A percentile compares a stretch with the other conserved stretches of the same genome.
Evolutionary conservation across 37 sponge, comb jelly and placozoan genomes (phyloP).

Genomic region (Mnemiopsis leidyi): DNA sequence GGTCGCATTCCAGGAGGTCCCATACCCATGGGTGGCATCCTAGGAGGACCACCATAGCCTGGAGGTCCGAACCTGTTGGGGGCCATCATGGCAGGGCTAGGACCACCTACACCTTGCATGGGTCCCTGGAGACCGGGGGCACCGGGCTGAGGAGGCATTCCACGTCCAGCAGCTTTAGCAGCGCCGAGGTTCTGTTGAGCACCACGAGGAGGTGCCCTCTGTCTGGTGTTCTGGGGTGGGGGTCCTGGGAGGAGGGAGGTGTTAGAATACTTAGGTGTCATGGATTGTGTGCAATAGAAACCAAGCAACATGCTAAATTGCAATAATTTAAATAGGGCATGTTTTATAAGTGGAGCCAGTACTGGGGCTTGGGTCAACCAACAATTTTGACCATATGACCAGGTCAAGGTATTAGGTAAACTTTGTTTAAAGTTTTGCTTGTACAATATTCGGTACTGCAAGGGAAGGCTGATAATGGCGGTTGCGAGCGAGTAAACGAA

Average conservation of each 20-base stretch:
- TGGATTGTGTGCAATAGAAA: no score
- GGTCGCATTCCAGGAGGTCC: slow-evolving; percentile 81
- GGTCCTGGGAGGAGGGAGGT: slow-evolving; percentile 16
- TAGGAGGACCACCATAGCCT: slow-evolving; percentile 74
- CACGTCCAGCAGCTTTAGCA: slow-evolving; percentile 55
- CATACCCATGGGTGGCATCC: slow-evolving; percentile 75
- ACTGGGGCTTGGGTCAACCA: no score
- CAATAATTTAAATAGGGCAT: no score
- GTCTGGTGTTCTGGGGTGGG: slow-evolving; percentile 53
- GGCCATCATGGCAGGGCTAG: slow-evolving; percentile 76
- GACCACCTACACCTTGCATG: slow-evolving; percentile 34
- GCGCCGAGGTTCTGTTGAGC: background rate
- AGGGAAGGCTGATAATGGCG: no score
- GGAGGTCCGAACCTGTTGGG: slow-evolving; percentile 69
- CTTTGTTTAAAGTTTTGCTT: no score
- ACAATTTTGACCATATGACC: no score
- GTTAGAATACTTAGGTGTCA: no score
- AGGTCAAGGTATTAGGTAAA: no score
- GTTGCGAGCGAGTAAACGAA: no score
- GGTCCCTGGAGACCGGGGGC: slow-evolving; percentile 58
- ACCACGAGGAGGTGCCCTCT: background rate
- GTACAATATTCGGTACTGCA: no score
- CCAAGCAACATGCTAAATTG: no score
- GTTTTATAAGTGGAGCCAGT: no score
- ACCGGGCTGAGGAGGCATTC: slow-evolving; percentile 62